Evolutionary conservation across 2,113 vertebrate genomes (phyloP).

Genomic region (Silurus asotus): DNA sequence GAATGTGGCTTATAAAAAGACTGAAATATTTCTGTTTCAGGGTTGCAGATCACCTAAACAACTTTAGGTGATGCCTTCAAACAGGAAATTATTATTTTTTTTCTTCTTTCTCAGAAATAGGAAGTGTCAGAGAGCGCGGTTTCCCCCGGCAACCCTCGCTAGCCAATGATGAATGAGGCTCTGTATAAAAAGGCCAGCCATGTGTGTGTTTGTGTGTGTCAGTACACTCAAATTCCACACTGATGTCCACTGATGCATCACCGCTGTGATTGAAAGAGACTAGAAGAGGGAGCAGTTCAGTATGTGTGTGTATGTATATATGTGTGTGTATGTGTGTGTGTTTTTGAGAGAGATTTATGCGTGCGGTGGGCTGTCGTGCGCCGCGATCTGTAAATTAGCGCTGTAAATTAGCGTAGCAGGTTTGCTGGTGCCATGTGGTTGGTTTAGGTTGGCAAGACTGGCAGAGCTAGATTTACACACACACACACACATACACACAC

Average conservation of each 20-base stretch:
- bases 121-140: slow-evolving; percentile 82
- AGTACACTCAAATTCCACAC: slow-evolving; percentile 69
- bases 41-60: background rate
- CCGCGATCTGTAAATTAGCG: slow-evolving; percentile 55
- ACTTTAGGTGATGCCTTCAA: slow-evolving; percentile 8
- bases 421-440: slow-evolving; percentile 56
- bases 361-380: slow-evolving; percentile 51
- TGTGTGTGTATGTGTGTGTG: slow-evolving; percentile 10
- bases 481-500: slow-evolving; percentile 19
- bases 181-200: slow-evolving; percentile 84
- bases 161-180: slow-evolving; percentile 90
- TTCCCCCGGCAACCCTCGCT: slow-evolving; percentile 82
- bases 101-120: slow-evolving; percentile 69
- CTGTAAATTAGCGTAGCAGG: slow-evolving; percentile 54
- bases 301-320: slow-evolving; percentile 56
- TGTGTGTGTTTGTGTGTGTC: slow-evolving; percentile 73
- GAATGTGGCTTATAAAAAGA: background rate
- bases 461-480: slow-evolving; percentile 61
- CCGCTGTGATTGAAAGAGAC: slow-evolving; percentile 56
- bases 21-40: background rate
- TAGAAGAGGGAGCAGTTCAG: slow-evolving; percentile 61
- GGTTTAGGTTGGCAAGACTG: slow-evolving; percentile 67
- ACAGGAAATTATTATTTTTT: slow-evolving; percentile 4
- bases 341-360: slow-evolving; percentile 49
- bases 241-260: slow-evolving; percentile 62